These are phyloP conservation scores for Eptatretus burgeri DNA, from an alignment of 2,113 vertebrate species.

Conservation along the genomic window DNA sequence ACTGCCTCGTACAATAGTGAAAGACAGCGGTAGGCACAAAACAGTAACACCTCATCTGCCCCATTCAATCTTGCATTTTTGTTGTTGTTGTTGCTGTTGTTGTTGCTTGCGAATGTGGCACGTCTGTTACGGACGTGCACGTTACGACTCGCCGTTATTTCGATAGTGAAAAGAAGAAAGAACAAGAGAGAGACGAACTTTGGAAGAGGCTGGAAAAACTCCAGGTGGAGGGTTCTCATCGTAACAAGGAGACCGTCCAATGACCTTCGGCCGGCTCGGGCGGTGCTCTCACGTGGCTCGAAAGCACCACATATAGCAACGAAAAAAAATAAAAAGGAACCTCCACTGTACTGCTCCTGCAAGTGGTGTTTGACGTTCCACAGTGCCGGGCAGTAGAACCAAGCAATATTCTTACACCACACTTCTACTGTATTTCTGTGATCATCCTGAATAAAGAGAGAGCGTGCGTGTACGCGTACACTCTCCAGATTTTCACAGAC, in stretches of 20 bases:
- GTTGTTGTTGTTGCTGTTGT: slow-evolving; percentile 7
- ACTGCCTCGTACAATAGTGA: slow-evolving; percentile 81
- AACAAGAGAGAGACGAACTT: slow-evolving; percentile 73
- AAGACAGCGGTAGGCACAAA: slow-evolving; percentile 26
- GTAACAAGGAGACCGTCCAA: neutral
- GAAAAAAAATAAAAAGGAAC: no score
- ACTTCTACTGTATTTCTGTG: no score
- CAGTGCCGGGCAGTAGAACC: no score
- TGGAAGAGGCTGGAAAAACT: slow-evolving; percentile 70
- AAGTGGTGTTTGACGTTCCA: no score
- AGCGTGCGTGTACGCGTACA: no score
- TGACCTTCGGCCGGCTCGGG: no score
- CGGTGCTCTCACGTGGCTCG: no score
- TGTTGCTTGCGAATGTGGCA: neutral
- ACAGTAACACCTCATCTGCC: neutral
- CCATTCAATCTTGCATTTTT: neutral
- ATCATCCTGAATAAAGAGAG: no score
- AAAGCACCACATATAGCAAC: no score
- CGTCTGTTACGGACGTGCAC: neutral
- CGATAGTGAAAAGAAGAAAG: slow-evolving; percentile 75
- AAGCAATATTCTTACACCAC: no score
- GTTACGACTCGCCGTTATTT: slow-evolving; percentile 10
- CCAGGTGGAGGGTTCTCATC: slow-evolving; percentile 22
- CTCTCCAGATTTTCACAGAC: no score
- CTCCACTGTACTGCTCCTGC: no score